These are phyloP conservation scores for Oscarella lobularis DNA, from an alignment of 37 sponge, comb jelly and placozoan species.

Conservation along the genomic window DNA sequence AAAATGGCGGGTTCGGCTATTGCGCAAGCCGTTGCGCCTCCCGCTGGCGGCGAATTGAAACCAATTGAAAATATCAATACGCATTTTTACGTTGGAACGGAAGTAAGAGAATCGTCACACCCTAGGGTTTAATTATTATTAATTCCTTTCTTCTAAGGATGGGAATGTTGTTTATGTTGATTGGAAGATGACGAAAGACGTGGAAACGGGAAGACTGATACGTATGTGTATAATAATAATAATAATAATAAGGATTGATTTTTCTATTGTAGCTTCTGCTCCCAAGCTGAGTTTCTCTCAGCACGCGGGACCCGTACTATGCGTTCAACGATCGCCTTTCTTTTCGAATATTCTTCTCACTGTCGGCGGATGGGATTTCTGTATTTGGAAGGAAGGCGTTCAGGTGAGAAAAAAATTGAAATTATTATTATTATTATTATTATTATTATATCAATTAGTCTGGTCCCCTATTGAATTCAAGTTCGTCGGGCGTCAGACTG, in stretches of 20 bases:
- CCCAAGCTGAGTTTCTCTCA: background rate
- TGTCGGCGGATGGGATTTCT: slow-evolving; percentile 84
- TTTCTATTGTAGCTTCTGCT: background rate
- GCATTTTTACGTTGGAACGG: slow-evolving; percentile 81
- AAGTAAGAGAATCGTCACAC: slow-evolving; percentile 36
- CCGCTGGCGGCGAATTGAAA: background rate
- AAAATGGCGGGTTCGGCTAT: background rate
- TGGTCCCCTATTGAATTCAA: slow-evolving; percentile 47
- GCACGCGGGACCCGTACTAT: slow-evolving; percentile 59
- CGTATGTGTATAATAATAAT: slow-evolving; percentile 16
- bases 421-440: background rate
- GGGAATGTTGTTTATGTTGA: slow-evolving; percentile 79
- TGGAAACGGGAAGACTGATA: slow-evolving; percentile 66
- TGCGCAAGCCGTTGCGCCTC: too few species aligned
- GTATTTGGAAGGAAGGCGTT: slow-evolving; percentile 84
- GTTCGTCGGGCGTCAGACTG: slow-evolving; percentile 16
- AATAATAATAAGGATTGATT: background rate
- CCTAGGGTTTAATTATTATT: too few species aligned
- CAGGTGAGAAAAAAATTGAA: slow-evolving; percentile 20
- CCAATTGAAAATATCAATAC: slow-evolving; percentile 39
- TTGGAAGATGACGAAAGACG: slow-evolving; percentile 76
- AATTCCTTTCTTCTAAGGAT: slow-evolving; percentile 50
- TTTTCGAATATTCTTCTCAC: slow-evolving; percentile 78
- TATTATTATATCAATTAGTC: slow-evolving; percentile 10
- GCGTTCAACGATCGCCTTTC: slow-evolving; percentile 87